These are phyloP conservation scores for Zoanthus solanderi DNA, from an alignment of 92 coral and sea anemone genomes.

Conservation along the genomic window DNA sequence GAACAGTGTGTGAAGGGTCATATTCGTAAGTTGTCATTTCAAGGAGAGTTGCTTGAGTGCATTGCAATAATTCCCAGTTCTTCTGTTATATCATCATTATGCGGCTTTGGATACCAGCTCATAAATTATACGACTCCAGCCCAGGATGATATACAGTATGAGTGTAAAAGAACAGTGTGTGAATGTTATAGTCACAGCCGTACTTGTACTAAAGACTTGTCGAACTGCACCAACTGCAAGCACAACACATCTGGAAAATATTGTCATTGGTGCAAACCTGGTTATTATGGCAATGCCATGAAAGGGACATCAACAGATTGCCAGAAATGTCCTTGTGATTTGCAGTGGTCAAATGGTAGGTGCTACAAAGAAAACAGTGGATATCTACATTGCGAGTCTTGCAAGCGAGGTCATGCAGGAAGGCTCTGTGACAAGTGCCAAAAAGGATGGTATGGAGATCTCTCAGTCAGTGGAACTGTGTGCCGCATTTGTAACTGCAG, in stretches of 20 bases:
- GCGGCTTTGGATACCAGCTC: conserved; percentile 32
- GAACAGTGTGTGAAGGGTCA: conserved; percentile 19
- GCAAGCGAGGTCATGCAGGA: conserved; percentile 60
- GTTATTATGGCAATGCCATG: conserved; percentile 66
- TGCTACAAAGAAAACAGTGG: conserved; percentile 3
- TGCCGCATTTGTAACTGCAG: conserved; percentile 67
- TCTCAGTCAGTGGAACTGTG: conserved; percentile 21
- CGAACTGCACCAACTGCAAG: conserved; percentile 55
- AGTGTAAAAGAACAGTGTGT: conserved; percentile 14
- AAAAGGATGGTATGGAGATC: conserved; percentile 71
- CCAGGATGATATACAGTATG: neutral
- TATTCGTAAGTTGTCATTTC: conserved; percentile 9
- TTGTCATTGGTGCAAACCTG: conserved; percentile 60
- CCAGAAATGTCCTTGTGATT: conserved; percentile 27
- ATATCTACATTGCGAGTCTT: conserved; percentile 8
- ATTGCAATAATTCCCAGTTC: conserved; percentile 30
- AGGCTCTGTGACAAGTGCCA: conserved; percentile 50
- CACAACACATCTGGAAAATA: conserved; percentile 52
- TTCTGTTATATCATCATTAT: conserved; percentile 46
- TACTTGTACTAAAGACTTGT: conserved; percentile 49
- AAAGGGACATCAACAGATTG: conserved; percentile 33
- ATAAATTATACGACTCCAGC: neutral
- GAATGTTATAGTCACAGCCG: conserved; percentile 39
- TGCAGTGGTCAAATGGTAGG: conserved; percentile 2
- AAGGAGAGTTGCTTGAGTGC: conserved; percentile 18